These are phyloP conservation scores for Netelia inedita DNA, from an alignment of 2,888 invertebrate genomes.

Conservation along the genomic window DNA sequence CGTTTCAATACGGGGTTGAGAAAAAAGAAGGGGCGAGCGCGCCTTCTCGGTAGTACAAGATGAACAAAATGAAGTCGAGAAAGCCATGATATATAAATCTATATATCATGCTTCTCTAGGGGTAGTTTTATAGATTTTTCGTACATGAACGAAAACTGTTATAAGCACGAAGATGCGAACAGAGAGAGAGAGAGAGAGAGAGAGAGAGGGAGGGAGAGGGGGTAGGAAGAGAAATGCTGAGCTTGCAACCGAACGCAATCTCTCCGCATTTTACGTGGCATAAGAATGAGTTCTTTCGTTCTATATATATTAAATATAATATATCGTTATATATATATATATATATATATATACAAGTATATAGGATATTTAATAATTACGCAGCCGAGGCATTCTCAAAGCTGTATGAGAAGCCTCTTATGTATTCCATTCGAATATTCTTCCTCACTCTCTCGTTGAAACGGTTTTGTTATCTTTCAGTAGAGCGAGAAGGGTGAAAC, in stretches of 20 bases:
- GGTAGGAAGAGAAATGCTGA: constrained; percentile 37
- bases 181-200: background rate
- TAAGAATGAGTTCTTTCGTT: constrained; percentile 20
- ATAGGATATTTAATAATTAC: constrained; percentile 43
- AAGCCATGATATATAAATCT: background rate
- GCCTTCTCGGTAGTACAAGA: background rate
- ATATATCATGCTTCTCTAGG: background rate
- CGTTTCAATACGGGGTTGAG: constrained; percentile 51
- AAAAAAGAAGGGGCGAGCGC: constrained; percentile 23
- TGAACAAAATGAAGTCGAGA: background rate
- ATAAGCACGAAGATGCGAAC: background rate
- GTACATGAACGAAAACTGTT: constrained; percentile 26
- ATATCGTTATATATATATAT: background rate
- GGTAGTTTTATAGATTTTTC: constrained; percentile 39
- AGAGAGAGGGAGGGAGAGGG: background rate
- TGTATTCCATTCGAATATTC: constrained; percentile 39
- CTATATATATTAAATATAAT: constrained; percentile 7
- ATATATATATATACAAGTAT: background rate
- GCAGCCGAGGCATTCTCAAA: background rate
- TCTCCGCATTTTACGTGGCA: constrained; percentile 27
- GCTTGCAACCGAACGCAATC: constrained; percentile 34
- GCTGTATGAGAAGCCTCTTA: constrained; percentile 2
- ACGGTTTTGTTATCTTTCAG: constrained; percentile 40
- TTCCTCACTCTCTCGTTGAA: background rate
- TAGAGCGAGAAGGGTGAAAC: constrained; percentile 15